These are phyloP conservation scores for Phaethon lepturus DNA, from an alignment of 2,113 vertebrate genomes.

Conservation along the genomic window DNA sequence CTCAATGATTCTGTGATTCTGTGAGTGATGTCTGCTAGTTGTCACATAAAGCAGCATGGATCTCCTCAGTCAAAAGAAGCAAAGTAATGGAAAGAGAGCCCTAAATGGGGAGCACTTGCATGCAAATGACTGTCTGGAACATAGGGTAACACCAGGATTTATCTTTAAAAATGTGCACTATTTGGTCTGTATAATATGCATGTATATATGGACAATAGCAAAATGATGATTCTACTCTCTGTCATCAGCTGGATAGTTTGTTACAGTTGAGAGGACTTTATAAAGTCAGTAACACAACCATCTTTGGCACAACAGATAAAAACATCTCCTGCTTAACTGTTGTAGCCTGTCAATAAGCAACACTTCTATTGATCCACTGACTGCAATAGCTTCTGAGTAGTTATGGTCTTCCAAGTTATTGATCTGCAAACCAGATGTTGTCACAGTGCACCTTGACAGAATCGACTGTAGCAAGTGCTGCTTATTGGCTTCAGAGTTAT, in stretches of 20 bases:
- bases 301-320: neutral
- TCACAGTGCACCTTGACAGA: neutral
- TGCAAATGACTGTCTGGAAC: neutral
- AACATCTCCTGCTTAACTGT: neutral
- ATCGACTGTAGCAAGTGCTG: neutral
- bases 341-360: neutral
- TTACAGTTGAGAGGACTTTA: neutral
- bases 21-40: neutral
- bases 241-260: neutral
- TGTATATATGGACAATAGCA: fast-evolving
- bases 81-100: neutral
- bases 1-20: too few relatives aligned
- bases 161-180: neutral
- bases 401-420: neutral
- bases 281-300: neutral
- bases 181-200: neutral
- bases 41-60: neutral
- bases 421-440: conserved; percentile 21
- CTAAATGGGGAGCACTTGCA: neutral
- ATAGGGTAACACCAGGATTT: neutral
- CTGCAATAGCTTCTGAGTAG: neutral
- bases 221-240: neutral
- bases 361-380: neutral
- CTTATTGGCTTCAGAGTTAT: neutral
- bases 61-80: neutral